A percentile compares a stretch with the other conserved stretches of the same genome.
Conservation (phyloP, 64 coral and sea anemone species). For the Trachythela sp. region DNA sequence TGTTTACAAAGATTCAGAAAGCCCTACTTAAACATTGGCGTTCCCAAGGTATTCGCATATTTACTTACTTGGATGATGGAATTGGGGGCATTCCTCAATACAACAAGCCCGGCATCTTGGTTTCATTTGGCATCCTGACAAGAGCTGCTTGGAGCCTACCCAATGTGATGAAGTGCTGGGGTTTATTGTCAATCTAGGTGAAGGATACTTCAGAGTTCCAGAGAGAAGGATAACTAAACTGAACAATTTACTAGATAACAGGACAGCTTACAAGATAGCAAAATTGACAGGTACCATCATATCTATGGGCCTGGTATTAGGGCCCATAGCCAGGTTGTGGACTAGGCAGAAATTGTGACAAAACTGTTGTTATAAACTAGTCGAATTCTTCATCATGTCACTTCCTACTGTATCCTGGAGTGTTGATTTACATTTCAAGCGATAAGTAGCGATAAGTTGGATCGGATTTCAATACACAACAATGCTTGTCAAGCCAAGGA, state of each 20-base stretch:
- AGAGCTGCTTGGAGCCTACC: background rate
- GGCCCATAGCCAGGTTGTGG: background rate
- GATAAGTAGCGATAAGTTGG: too few species aligned
- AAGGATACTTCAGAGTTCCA: background rate
- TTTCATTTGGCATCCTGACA: background rate
- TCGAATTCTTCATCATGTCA: too few species aligned
- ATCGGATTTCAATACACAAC: too few species aligned
- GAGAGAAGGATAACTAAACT: background rate
- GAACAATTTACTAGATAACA: background rate
- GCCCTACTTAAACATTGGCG: background rate
- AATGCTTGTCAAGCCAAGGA: too few species aligned
- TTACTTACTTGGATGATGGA: conserved; percentile 43
- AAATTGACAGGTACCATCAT: background rate
- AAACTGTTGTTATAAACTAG: too few species aligned
- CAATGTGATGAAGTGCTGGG: background rate
- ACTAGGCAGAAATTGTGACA: too few species aligned
- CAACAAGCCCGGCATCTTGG: background rate
- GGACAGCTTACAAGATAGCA: background rate
- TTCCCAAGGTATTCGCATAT: conserved; percentile 22
- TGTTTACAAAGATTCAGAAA: background rate
- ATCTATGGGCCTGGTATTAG: background rate
- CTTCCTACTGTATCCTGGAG: background rate
- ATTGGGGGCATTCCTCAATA: background rate
- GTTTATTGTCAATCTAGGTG: background rate
- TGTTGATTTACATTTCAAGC: too few species aligned